Conservation (phyloP, 2,797 vertebrate species). For the Hapalemur alaotrensis region DNA sequence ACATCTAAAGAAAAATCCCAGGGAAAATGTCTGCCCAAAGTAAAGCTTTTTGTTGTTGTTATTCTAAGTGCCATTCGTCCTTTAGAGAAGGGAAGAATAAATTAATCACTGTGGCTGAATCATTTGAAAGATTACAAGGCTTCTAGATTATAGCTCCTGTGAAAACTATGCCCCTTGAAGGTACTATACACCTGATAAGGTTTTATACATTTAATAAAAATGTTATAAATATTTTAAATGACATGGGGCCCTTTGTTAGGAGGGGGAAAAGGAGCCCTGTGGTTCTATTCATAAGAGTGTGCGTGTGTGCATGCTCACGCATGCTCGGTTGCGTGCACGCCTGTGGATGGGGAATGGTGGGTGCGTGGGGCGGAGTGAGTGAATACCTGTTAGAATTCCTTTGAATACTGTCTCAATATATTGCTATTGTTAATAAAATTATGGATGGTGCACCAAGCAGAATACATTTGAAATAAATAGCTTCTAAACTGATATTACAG, state of each 20-base stretch:
- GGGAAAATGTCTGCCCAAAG: constrained; percentile 68
- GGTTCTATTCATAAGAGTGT: not conserved
- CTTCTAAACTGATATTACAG: constrained; percentile 75
- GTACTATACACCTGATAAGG: constrained; percentile 71
- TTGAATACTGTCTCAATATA: constrained; percentile 74
- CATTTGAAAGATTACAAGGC: constrained; percentile 75
- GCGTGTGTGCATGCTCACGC: not conserved
- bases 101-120: constrained; percentile 77
- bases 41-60: constrained; percentile 51
- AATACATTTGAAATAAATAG: constrained; percentile 83
- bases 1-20: constrained; percentile 71
- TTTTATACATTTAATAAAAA: constrained; percentile 82
- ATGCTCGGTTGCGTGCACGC: no score
- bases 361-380: not conserved
- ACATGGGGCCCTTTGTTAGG: constrained; percentile 61
- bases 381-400: constrained; percentile 71
- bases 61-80: constrained; percentile 74
- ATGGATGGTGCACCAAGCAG: constrained; percentile 70
- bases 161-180: constrained; percentile 70
- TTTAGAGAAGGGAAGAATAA: constrained; percentile 77
- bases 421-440: constrained; percentile 83
- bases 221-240: constrained; percentile 82
- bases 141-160: constrained; percentile 57
- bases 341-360: not conserved
- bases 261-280: not conserved